Evolutionary conservation across 2,797 vertebrate genomes (phyloP).

Genomic region (Nyctalus aviator): DNA sequence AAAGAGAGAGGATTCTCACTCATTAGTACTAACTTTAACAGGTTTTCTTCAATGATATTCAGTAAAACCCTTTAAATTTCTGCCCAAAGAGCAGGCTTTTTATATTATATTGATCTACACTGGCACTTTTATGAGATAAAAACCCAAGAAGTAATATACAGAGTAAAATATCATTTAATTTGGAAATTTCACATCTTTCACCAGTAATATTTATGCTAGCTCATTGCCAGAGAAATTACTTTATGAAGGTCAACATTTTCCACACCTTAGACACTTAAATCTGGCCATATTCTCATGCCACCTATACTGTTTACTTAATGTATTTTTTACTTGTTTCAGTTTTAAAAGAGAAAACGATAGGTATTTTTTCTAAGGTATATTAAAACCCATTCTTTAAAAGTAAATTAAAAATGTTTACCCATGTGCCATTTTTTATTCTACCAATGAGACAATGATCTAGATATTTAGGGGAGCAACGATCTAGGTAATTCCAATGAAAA

Average conservation of each 20-base stretch:
- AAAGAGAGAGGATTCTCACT: neutral
- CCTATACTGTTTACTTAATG: neutral
- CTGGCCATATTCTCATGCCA: neutral
- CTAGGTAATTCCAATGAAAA: neutral
- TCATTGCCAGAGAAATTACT: neutral
- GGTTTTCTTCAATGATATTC: neutral
- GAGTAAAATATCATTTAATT: slow-evolving; percentile 18
- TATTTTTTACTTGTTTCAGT: neutral
- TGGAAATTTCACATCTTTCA: neutral
- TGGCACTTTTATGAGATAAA: neutral
- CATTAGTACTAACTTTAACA: neutral
- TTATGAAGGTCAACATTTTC: neutral
- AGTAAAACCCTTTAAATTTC: slow-evolving; percentile 10
- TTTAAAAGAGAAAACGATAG: neutral
- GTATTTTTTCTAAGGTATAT: neutral
- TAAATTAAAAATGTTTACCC: neutral
- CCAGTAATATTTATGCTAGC: neutral
- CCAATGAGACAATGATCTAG: neutral
- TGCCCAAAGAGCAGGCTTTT: neutral
- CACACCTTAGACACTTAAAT: neutral
- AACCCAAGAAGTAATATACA: slow-evolving; percentile 9
- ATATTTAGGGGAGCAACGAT: neutral
- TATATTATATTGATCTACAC: neutral
- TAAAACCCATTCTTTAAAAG: slow-evolving; percentile 1
- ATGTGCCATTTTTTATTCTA: neutral